Evolutionary conservation across 2,797 vertebrate genomes (phyloP).

Genomic region (Tympanoctomys barrerae): DNA sequence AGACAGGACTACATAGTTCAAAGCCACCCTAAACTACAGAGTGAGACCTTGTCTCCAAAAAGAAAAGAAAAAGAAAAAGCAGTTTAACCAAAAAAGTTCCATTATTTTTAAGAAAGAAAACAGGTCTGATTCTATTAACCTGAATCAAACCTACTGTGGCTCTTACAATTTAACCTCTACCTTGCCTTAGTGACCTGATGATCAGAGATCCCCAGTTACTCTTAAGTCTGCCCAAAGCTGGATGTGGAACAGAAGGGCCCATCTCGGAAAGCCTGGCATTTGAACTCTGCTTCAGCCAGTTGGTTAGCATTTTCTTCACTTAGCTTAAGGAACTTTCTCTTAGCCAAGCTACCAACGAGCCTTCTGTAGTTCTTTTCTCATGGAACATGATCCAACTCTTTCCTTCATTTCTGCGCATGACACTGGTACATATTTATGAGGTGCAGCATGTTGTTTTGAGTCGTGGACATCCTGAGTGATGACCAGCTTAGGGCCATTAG

Average conservation of each 20-base stretch:
- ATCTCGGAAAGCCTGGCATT: constrained; percentile 30
- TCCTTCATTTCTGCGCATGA: not conserved
- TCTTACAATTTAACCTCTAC: not conserved
- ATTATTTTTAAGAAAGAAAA: constrained; percentile 33
- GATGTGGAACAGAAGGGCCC: not conserved
- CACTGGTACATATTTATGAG: not conserved
- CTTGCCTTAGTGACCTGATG: not conserved
- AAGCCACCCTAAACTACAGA: too few relatives aligned
- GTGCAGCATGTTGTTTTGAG: not conserved
- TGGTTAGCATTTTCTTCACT: not conserved
- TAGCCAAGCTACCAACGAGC: not conserved
- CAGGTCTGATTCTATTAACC: not conserved
- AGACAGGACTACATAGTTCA: not conserved
- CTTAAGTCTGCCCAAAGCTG: not conserved
- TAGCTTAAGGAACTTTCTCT: not conserved
- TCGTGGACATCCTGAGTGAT: not conserved
- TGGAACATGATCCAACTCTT: not conserved
- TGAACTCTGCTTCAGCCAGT: not conserved
- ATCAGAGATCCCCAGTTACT: not conserved
- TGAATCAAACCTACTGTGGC: constrained; percentile 19
- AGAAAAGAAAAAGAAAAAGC: not conserved
- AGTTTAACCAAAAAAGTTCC: not conserved
- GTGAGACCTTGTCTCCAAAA: too few relatives aligned
- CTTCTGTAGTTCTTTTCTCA: constrained; percentile 33
- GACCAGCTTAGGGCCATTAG: not conserved